Base-by-base conservation (phyloP, 2,797 vertebrate genomes). In the Borostomias antarcticus region DNA sequence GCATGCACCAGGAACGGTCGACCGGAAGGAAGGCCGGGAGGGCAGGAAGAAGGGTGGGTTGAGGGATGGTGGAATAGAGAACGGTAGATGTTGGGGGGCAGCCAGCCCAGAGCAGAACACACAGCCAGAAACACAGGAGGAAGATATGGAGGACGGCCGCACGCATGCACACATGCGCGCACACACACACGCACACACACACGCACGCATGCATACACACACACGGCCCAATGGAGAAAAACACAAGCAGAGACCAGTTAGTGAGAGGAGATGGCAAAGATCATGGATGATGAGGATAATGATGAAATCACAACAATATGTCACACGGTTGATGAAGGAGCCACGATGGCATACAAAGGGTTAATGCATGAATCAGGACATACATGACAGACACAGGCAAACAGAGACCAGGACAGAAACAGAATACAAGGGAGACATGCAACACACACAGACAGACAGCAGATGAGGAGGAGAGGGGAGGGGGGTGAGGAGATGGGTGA, bases 1-100 rank as follows among this genome's bases (percentile, higher is more conserved):
- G 40, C 72, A 86, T 79, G 82, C 83, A 85, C 58, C 77, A 56
- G 69, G 66, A 52, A 52, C 9, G 53, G 76, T 40, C 80, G 69
- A 52, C 51, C 10, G 43, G 47, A 25, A 58, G 33, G n/a, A 35
- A 23, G 54, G 19, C 23, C 25, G 58, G 51, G 32, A 28, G 23
- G 29, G 19, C 7, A 30, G 19, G 65, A 26, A 26, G 5, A 10
- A 57, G 2, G 40, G 15, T 58, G 52, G 30, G 61, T 4, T 45
- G 40, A 45, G 23, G 58, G 33, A 66, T n/a, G n/a, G 47, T 58
- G 33, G 17, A 9, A 70, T 53, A 30, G 52, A 62, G 35, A 53
- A 58, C 52, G 40, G 37, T n/a, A 51, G 67, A 56, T 65, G 51
- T 45, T 45, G 63, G 72, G 29, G 63, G 65, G 77, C 15, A 70